These are phyloP conservation scores for Aspiorhynchus laticeps DNA, from an alignment of 2,113 vertebrate genomes.

Conservation along the genomic window DNA sequence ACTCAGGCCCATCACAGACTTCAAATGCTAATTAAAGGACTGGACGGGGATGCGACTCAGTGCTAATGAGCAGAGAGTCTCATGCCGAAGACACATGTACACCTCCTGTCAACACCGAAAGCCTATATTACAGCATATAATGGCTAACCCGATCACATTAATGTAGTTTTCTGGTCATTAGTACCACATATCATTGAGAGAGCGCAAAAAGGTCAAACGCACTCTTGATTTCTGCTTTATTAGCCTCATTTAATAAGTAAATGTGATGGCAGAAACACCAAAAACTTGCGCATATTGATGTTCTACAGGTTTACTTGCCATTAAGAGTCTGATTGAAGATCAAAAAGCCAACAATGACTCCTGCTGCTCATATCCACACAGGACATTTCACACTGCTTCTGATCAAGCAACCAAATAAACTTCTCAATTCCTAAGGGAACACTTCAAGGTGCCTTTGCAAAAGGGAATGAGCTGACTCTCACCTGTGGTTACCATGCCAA, in stretches of 20 bases:
- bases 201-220: constrained; percentile 20
- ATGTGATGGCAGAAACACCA: neutral
- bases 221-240: constrained; percentile 25
- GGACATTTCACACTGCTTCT: neutral
- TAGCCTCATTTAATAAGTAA: neutral
- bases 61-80: constrained; percentile 63
- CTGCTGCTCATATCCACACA: neutral
- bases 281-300: neutral
- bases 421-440: neutral
- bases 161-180: constrained; percentile 39
- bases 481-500: constrained; percentile 46
- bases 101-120: constrained; percentile 18
- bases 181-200: neutral
- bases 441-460: constrained; percentile 36
- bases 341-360: neutral
- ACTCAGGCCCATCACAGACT: constrained; percentile 56
- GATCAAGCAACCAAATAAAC: constrained; percentile 38
- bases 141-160: constrained; percentile 19
- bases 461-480: constrained; percentile 30
- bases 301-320: neutral
- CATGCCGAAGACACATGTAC: constrained; percentile 26
- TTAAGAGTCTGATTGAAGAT: constrained; percentile 23
- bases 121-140: constrained; percentile 7
- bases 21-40: constrained; percentile 67
- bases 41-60: constrained; percentile 62